Conservation (phyloP, 2,113 vertebrate species). For the Heteronetta atricapilla region DNA sequence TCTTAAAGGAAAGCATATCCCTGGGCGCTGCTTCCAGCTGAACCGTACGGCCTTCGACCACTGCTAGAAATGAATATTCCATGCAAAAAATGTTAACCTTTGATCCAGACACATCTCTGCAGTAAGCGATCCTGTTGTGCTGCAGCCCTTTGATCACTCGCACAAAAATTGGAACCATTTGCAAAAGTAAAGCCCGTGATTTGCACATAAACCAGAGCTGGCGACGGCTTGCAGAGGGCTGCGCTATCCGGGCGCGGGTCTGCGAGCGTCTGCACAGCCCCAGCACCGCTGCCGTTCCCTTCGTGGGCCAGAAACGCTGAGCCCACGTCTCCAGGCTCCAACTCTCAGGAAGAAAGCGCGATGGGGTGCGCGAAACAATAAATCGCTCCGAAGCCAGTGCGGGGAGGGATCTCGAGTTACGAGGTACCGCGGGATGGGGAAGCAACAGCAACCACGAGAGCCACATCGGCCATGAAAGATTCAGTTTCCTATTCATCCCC, state of each 20-base stretch:
- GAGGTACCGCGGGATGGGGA: fast-evolving
- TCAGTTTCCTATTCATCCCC: constrained; percentile 17
- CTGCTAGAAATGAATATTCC: constrained; percentile 57
- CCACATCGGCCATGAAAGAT: constrained; percentile 21
- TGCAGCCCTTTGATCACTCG: constrained; percentile 54
- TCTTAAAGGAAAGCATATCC: background rate
- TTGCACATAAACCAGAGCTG: constrained; percentile 52
- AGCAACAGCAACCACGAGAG: background rate
- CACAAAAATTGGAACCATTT: constrained; percentile 73
- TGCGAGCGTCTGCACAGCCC: background rate
- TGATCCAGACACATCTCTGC: constrained; percentile 61
- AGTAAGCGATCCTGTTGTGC: constrained; percentile 52
- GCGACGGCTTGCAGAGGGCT: background rate
- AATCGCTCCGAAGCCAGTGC: background rate
- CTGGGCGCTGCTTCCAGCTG: background rate
- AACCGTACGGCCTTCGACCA: background rate
- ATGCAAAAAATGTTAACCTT: constrained; percentile 65
- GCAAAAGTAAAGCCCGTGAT: constrained; percentile 44
- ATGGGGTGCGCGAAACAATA: background rate
- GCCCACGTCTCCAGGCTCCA: background rate
- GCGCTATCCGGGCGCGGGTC: background rate
- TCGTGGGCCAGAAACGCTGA: background rate
- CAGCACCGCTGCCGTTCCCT: background rate
- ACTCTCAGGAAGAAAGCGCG: background rate
- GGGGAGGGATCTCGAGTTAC: background rate